Evolutionary conservation across 1,140 invertebrate genomes (phyloP), one percentile per base, ranked within the genome.

Genomic region (Meteorus sp.): DNA sequence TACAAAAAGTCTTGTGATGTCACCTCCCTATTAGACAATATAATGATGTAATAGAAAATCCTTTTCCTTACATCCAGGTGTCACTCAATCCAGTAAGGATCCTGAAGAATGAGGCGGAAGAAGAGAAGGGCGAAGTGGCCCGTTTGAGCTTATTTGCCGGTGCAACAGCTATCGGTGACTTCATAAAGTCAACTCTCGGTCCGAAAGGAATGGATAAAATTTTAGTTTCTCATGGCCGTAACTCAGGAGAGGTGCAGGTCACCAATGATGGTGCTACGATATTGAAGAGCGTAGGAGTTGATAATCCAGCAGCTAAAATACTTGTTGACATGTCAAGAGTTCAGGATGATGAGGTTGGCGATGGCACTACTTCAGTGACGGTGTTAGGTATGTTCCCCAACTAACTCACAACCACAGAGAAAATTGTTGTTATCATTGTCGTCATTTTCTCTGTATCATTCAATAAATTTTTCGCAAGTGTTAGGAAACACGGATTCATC

Each of bases 191-290:
- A 58, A 99, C 98, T 8, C 83, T 99, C 9, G 98, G 98, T 13
- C 98, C 98, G 11, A 99, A 99, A 82, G 97, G 98, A 73, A 99
- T 99, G 98, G 97, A 99, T 77, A 99, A 99, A 84, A 98, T 99
- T 70, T 81, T 99, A 7, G 88, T 97, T n/a, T 87, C 91, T 37
- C 84, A 86, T 66, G 89, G 93, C 13, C 85, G 92, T 64, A 89
- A 88, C 75, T 85, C 89, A 68, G 92, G 95, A 35, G 70, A 89
- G 78, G 91, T 99, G 53, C 90, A 97, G 81, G 94, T 99, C 4
- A 99, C 98, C 31, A 99, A 99, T 82, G 98, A 99, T 83, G 98
- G 98, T 58, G 98, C 98, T 9, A 99, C 98, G 4, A 99, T 99
- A 75, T 81, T 99, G 39, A 95, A 96, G 77, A 89, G 92, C 8